A percentile compares a stretch with the other conserved stretches of the same genome.
Evolutionary conservation across 1,140 invertebrate species (phyloP).

Genomic region (Zaprionus capensis): DNA sequence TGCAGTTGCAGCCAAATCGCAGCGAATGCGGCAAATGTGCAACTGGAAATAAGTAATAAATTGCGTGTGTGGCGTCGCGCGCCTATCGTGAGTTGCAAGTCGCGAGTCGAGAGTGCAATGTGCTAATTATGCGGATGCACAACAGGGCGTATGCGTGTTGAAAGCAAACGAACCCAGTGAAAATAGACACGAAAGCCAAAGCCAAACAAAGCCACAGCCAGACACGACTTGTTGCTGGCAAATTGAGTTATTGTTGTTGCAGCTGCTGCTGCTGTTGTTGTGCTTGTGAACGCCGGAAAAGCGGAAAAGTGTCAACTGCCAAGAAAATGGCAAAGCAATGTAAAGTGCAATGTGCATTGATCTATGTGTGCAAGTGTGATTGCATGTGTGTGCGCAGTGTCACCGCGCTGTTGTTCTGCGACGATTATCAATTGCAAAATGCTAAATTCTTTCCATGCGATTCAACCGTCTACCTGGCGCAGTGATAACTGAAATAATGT

Average conservation of each 20-base stretch:
- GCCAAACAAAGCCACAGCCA: constrained; percentile 11
- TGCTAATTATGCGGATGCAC: constrained; percentile 75
- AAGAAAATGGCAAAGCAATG: constrained; percentile 17
- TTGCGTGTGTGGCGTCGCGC: constrained; percentile 23
- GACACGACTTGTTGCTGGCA: constrained; percentile 62
- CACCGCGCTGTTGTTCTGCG: not conserved
- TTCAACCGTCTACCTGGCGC: constrained; percentile 37
- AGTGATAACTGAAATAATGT: constrained; percentile 70
- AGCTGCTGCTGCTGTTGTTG: not conserved
- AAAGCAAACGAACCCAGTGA: constrained; percentile 61
- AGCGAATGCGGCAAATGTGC: constrained; percentile 5
- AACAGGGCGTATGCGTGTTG: constrained; percentile 71
- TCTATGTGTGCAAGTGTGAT: not conserved
- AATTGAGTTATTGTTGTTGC: constrained; percentile 60
- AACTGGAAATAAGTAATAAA: constrained; percentile 45
- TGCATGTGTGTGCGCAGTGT: not conserved
- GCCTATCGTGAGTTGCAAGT: no score
- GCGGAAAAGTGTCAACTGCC: constrained; percentile 48
- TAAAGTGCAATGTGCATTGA: not conserved
- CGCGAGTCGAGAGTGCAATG: constrained; percentile 66
- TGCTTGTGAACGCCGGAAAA: constrained; percentile 13
- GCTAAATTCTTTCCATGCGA: constrained; percentile 35
- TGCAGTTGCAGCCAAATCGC: constrained; percentile 24
- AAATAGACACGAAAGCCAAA: constrained; percentile 41
- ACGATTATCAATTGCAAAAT: not conserved